These are phyloP conservation scores for Pyrrhia umbra DNA, from an alignment of 2,888 invertebrate genomes.

Conservation along the genomic window DNA sequence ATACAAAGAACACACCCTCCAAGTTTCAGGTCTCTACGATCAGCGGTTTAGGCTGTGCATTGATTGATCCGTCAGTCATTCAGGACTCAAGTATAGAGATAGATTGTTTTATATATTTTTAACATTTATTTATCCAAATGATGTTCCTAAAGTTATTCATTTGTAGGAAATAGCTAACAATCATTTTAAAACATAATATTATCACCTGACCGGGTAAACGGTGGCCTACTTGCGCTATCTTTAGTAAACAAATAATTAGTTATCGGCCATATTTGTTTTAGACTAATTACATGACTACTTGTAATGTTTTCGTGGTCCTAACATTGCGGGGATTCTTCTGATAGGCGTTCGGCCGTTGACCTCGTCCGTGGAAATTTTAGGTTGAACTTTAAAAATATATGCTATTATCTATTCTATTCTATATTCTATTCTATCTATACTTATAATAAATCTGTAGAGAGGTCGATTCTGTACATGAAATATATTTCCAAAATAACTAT, in stretches of 20 bases:
- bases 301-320: constrained; percentile 28
- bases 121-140: background rate
- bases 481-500: too few relatives aligned
- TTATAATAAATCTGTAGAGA: too few relatives aligned
- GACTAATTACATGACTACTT: constrained; percentile 50
- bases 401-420: too few relatives aligned
- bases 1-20: too few relatives aligned
- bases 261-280: constrained; percentile 35
- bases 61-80: too few relatives aligned
- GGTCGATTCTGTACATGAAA: too few relatives aligned
- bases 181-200: constrained; percentile 20
- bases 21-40: too few relatives aligned
- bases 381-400: background rate
- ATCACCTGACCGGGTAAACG: constrained; percentile 54
- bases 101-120: too few relatives aligned
- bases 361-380: background rate
- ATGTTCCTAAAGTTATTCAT: background rate
- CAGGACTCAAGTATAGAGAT: too few relatives aligned
- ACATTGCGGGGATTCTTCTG: constrained; percentile 20
- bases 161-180: constrained; percentile 17
- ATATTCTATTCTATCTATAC: too few relatives aligned
- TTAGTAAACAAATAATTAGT: constrained; percentile 46
- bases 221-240: constrained; percentile 48
- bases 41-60: too few relatives aligned
- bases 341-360: constrained; percentile 25